These are phyloP conservation scores for Junco hyemalis DNA, from an alignment of 2,113 vertebrate species.

Conservation along the genomic window DNA sequence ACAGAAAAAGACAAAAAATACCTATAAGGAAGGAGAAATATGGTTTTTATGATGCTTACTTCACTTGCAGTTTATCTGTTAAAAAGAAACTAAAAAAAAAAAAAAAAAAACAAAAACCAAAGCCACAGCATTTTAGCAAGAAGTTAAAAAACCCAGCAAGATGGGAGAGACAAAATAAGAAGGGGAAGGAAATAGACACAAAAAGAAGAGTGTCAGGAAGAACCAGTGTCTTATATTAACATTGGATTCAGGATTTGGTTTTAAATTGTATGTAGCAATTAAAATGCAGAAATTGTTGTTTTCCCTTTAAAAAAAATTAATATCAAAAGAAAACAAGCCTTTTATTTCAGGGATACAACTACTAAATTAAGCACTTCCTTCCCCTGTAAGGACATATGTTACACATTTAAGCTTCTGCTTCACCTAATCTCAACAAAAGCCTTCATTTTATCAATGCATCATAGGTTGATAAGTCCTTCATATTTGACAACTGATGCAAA, in stretches of 20 bases:
- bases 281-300: neutral
- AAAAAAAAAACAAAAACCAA: too few species aligned
- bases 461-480: neutral
- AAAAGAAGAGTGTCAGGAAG: neutral
- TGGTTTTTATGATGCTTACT: neutral
- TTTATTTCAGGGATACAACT: neutral
- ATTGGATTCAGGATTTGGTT: neutral
- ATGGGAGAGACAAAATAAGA: neutral
- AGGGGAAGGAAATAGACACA: neutral
- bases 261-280: neutral
- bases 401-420: neutral
- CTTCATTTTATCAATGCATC: neutral
- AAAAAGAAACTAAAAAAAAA: neutral
- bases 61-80: neutral
- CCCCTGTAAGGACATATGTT: neutral
- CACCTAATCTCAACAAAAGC: neutral
- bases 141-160: neutral
- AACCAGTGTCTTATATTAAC: neutral
- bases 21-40: neutral
- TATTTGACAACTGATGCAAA: neutral
- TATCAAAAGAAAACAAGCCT: neutral
- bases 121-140: neutral
- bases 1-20: neutral
- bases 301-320: neutral
- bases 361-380: accelerated